Evolutionary conservation across 2,113 vertebrate genomes (phyloP), one percentile per base, ranked within the genome.

Genomic region (Dryoscopus gambensis): DNA sequence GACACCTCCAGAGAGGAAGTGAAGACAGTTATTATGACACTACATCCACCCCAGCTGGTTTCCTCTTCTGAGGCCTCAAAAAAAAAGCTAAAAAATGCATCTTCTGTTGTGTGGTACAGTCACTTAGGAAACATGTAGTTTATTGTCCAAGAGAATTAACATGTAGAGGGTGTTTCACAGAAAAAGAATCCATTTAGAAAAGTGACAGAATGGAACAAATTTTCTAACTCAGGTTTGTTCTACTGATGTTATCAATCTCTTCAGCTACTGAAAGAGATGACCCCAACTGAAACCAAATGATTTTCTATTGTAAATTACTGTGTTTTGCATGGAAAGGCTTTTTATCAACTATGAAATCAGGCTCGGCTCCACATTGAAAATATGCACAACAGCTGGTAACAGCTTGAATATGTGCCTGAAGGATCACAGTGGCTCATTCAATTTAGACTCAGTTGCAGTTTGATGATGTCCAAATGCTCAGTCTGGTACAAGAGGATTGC

Each of bases 361-460:
- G 77, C 65, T 71, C 24, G 5, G 44, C 80, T 95, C 69, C 84
- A 86, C 79, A 81, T 23, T 37, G 83, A 82, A 75, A 97, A 71
- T n/a, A 69, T 39, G 69, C 79, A 79, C 87, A 95, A 74, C 92
- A 97, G 96, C 96, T 97, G 97, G 86, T 82, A 94, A 94, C 93
- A 97, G 94, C 97, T 91, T 89, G 89, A 93, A 89, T 89, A 96
- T 3, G 11, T 67, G 69, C 93, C 91, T 87, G 91, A 90, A 86
- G 96, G n/a, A 96, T 81, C 39, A 39, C 82, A 63, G 56, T 83
- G 46, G 46, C 70, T 96, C 93, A 63, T 97, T 97, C 93, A 90
- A 27, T 79, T 70, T 82, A 87, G 71, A 68, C 67, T 84, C 90
- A 87, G 86, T 82, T 56, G 24, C 68, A 93, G 44, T 70, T 82